Evolutionary conservation across 2,113 vertebrate species (phyloP), one percentile per base, ranked within the genome.

Genomic region (Heteronetta atricapilla): DNA sequence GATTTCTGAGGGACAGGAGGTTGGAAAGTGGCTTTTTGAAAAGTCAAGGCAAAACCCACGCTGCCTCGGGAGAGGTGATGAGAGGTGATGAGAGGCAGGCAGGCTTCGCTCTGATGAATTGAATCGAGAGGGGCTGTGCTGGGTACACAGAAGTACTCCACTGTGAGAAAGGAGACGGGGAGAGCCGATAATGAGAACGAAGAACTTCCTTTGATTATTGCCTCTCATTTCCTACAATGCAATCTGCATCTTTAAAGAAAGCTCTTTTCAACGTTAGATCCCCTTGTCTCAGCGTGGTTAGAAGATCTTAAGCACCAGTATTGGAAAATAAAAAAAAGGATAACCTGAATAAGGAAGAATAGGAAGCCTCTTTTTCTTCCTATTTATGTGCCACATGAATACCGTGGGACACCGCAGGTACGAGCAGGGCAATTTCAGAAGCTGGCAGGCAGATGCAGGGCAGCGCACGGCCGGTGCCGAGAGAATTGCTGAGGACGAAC

Each of bases 171-270:
- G 0, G 14, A 89, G 78, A 55, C 11, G 0, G 36, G 33, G 69
- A 87, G 91, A 95, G 66, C 94, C 69, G 96, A 93, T 96, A 95
- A 96, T 64, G 56, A 96, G 82, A 90, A 81, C 77, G 69, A 95
- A 96, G 91, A 58, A 86, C 86, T 94, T 95, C 92, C 96, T 96
- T 80, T 94, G 85, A 91, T 94, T 94, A 92, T 25, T 86, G 82
- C 56, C 60, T 91, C 91, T 95, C 72, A 34, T 91, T 94, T 95
- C 88, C 88, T 95, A 44, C 52, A 93, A 86, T 84, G 83, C 90
- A 94, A 93, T 94, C 92, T 86, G 19, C 94, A 84, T 94, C 92
- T 93, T 78, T 40, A 94, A 75, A 95, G 79, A 38, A 52, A 74
- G 85, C 86, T 82, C 73, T 78, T 59, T 13, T 42, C 40, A 5